Evolutionary conservation across 1,140 invertebrate genomes (phyloP).

Genomic region (Anoplophora glabripennis): DNA sequence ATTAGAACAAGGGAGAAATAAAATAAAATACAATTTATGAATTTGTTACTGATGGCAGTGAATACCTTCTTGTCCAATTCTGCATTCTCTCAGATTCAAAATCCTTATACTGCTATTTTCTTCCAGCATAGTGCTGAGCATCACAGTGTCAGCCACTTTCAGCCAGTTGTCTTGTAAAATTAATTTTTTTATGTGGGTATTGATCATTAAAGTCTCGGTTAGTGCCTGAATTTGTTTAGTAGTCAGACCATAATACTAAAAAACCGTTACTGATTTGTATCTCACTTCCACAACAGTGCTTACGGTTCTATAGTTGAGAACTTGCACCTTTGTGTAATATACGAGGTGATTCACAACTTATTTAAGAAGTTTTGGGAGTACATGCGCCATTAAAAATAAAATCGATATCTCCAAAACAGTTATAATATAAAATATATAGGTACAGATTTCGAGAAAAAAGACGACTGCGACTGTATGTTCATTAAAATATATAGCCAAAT

Average conservation of each 20-base stretch:
- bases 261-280: constrained; percentile 1
- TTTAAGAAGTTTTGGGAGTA: too few species aligned
- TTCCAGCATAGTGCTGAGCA: constrained; percentile 49
- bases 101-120: constrained; percentile 47
- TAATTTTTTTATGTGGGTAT: constrained; percentile 46
- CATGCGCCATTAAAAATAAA: too few species aligned
- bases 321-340: too few species aligned
- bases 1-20: neutral
- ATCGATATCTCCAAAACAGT: too few species aligned
- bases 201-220: constrained; percentile 46
- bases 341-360: too few species aligned
- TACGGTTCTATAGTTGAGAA: too few species aligned
- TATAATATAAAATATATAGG: too few species aligned
- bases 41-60: neutral
- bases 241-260: constrained; percentile 50
- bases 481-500: too few species aligned
- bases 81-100: constrained; percentile 51
- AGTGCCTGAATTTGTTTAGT: constrained; percentile 48
- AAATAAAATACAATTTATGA: neutral
- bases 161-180: constrained; percentile 52
- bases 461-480: too few species aligned
- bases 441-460: too few species aligned
- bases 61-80: constrained; percentile 47
- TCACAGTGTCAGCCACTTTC: constrained; percentile 46
- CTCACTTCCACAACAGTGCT: too few species aligned